Evolutionary conservation across 1,140 invertebrate species (phyloP), one percentile per base, ranked within the genome.

Genomic region (Drosophila seguyi): DNA sequence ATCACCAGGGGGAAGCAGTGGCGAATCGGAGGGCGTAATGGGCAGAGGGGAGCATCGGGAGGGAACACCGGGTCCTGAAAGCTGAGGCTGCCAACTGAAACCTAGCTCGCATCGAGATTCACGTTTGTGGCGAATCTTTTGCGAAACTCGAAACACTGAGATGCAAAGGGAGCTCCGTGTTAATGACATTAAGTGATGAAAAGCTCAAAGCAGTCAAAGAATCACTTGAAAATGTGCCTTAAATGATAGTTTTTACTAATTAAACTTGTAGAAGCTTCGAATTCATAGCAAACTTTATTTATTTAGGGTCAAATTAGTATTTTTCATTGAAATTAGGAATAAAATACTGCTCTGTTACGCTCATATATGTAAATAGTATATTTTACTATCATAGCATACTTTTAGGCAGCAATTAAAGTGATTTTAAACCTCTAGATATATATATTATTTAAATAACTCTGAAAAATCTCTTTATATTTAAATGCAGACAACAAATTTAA

Each of bases 101-200:
- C 62, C 67, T 68, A 59, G 67, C 36, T 36, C 38, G 53, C 67
- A 59, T 41, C 66, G 55, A 57, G 67, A 58, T 72, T 84, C 81
- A 78, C 85, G 80, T 66, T 63, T 84, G 81, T 71, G 73, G 80
- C 73, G 68, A 90, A 84, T 84, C 80, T 81, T 88, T 78, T 16
- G 50, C 34, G 41, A 53, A 47, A 60, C 50, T 39, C 47, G 8
- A 18, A 29, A 44, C 50, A 56, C 56, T 60, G 29, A 14, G 22
- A 52, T 16, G 31, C 2, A 20, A 62, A 63, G 34, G 5, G 0
- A 16, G 16, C 4, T 13, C 1, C 0, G 6, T 22, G 20, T n/a
- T 14, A 52, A 42, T 53, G 14, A 36, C 8, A 53, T 22, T 53
- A 4, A 6, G 6, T 20, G 10, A 53, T 8, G 6, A 16, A 53